A percentile compares a stretch with the other conserved stretches of the same genome.
These are phyloP conservation scores for Drosophila mulleri DNA, from an alignment of 2,888 invertebrate species.

Conservation along the genomic window DNA sequence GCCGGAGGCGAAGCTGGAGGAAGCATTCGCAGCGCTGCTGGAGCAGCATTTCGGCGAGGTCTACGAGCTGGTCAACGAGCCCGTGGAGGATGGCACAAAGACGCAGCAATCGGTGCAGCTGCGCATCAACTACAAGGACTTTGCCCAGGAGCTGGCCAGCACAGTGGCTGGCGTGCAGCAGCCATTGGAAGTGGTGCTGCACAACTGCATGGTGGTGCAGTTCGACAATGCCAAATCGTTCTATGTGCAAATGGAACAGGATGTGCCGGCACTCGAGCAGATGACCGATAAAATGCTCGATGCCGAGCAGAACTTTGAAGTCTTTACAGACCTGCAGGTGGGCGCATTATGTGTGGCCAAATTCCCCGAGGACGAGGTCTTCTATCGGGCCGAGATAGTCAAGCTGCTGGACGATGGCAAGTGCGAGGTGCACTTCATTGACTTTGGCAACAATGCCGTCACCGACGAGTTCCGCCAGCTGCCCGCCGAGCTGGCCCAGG, in stretches of 20 bases:
- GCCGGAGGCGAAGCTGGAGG: constrained; percentile 65
- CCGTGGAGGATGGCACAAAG: constrained; percentile 77
- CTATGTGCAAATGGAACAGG: constrained; percentile 88
- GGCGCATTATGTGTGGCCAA: constrained; percentile 90
- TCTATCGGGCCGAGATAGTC: constrained; percentile 94
- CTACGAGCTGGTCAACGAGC: constrained; percentile 88
- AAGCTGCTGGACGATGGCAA: constrained; percentile 88
- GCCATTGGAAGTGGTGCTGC: constrained; percentile 84
- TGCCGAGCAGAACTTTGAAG: constrained; percentile 75
- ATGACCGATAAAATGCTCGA: constrained; percentile 82
- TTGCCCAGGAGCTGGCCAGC: constrained; percentile 85
- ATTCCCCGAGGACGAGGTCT: constrained; percentile 92
- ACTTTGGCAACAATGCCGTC: constrained; percentile 88
- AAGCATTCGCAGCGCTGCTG: constrained; percentile 84
- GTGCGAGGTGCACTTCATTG: constrained; percentile 90
- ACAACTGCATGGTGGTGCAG: constrained; percentile 89
- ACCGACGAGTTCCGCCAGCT: constrained; percentile 87
- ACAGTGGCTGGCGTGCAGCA: constrained; percentile 65
- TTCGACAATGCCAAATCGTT: constrained; percentile 90
- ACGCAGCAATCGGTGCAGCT: constrained; percentile 88
- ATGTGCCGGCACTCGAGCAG: constrained; percentile 77
- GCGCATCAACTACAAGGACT: constrained; percentile 86
- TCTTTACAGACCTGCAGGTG: constrained; percentile 74
- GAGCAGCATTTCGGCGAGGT: constrained; percentile 86
- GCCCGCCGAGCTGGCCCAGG: constrained; percentile 87